Evolutionary conservation across 1,140 invertebrate species (phyloP), one percentile per base, ranked within the genome.

Genomic region (Zaprionus camerounensis): DNA sequence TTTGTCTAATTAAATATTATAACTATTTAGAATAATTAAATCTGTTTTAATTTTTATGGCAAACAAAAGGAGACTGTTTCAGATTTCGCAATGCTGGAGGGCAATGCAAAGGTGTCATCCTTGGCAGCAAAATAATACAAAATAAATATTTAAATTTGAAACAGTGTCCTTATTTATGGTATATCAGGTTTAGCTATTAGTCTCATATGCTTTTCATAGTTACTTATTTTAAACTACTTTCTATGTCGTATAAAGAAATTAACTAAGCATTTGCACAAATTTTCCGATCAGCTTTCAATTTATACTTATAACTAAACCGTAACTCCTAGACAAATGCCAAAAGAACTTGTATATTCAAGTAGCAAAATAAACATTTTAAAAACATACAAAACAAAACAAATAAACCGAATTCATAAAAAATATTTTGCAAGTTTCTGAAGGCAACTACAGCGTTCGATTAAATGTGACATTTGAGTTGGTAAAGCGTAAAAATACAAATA

Each of bases 221-320:
- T 64, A 59, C 26, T 61, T 61, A 20, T 31, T 76, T 36, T 38
- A 61, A 46, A 56, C 38, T 63, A 61, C 36, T 69, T 82, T 76
- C 26, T 73, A 31, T 62, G 22, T 59, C 26, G 69, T 71, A 24
- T 76, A 62, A 36, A 34, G 28, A 56, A 63, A 36, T 56, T 73
- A 81, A 88, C 74, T 83, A 80, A 88, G 68, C 73, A 73, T 88
- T 80, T 83, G 84, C 84, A 83, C 87, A 71, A 72, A 69, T 53
- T 66, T 80, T 82, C 53, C 49, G 36, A 85, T 65, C 75, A 81
- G 84, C 83, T 87, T 87, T 71, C 65, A 77, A 61, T 71, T 65
- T 75, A 38, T 72, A 80, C 70, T 75, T 75, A 36, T 51, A 78
- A 76, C 69, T 78, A 87, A 88, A 88, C 82, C 34, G 66, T 86